Evolutionary conservation across 2,797 vertebrate species (phyloP), one percentile per base, ranked within the genome.

Genomic region (Lutjanus campechanus): DNA sequence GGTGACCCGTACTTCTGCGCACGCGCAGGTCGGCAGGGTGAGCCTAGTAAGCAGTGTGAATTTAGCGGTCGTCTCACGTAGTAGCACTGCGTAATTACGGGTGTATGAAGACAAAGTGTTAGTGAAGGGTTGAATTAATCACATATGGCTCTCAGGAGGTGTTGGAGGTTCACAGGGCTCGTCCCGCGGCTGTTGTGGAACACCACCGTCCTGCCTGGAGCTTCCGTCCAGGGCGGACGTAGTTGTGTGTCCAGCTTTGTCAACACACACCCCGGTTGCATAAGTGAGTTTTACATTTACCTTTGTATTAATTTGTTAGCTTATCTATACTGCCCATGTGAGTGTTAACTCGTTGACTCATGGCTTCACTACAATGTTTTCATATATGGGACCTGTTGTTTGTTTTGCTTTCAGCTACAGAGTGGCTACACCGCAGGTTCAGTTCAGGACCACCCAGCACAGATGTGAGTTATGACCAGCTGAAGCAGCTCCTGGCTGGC

Each of bases 401-500:
- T 75, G 51, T 79, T 74, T 56, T 51, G 29, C 50, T 60, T 63
- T 58, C 73, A 78, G 88, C 60, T 10, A 8, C 85, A 62, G 60
- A 73, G 80, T 7, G 55, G 70, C 69, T 77, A 51, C 63, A 86
- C 17, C 88, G 91, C 50, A 69, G 72, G 55, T 85, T 91, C 80
- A 96, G 94, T 53, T 93, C 93, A 43, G 69, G 79, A 55, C 82
- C 90, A 29, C 56, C 56, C 7, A 73, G 53, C 58, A 88, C 87
- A 4, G 75, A 74, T 29, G 88, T 99, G 65, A 96, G 93, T 19
- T 98, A 98, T 36, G 91, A 88, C 16, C 92, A 97, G 92, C 91
- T 99, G 66, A 98, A 97, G 88, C 91, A 94, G 69, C 86, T 97
- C 75, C 89, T 98, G 83, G 93, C 93, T 19, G 87, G 69, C 2